Base-by-base conservation (phyloP, 2,888 invertebrate species). In the Drosophila pseudotakahashii region DNA sequence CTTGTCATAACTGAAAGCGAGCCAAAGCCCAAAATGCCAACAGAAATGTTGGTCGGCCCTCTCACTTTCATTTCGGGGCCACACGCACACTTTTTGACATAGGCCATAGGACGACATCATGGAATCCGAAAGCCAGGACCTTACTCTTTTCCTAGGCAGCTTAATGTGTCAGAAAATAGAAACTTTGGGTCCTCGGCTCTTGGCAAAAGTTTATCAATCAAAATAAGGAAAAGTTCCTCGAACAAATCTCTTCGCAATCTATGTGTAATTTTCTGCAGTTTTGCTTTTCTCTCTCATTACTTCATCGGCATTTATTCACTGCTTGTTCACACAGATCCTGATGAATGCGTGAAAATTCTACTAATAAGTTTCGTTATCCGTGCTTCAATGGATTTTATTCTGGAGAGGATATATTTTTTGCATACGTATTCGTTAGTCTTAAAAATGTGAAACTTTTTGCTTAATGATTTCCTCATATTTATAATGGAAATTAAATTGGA, bases 1-100 rank as follows among this genome's bases (percentile, higher is more conserved):
- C 82, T 83, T 83, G 81, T 81, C 81, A 81, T 79, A 81, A 81
- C 79, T 72, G 66, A 62, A 66, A 30, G 64, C 62, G 45, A 53
- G 45, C 64, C 64, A 44, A 62, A 71, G 71, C 62, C 62, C 51
- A 37, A 68, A 61, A 69, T 55, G 61, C 68, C 61, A 68, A 61
- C 69, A 62, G 52, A 69, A 50, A 66, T 66, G 50, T 51, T 62
- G 26, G 26, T 34, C 13, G 45, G 23, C 30, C 16, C 10, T 13
- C 16, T 39, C 34, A 30, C 11, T 41, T 45, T 37, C 39, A 7
- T 48, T 7, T 30, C 30, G 30, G 59, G 26, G 47, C 37, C 53
- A 7, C 53, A 67, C 58, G 26, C 26, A 52, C 48, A 34, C 34
- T 47, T 67, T 71, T 70, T 71, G 71, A 71, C 70, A 71, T 70